Percentiles rank a stretch among this genome's conserved stretches.
phyloP scores from a whole-genome alignment of 1,140 invertebrate genomes.

The Drosophila sp. region DNA sequence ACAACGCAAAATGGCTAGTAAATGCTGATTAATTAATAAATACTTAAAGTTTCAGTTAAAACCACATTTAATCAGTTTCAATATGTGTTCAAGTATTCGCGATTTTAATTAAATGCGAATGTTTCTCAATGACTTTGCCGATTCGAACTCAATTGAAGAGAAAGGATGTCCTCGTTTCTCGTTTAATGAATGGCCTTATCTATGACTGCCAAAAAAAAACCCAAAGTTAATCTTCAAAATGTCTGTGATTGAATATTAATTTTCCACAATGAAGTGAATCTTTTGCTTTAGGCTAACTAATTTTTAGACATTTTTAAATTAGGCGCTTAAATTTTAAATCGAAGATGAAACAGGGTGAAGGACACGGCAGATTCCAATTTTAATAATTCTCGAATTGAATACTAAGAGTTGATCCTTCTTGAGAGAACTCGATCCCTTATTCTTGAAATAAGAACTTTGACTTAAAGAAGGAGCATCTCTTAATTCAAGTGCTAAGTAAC shows the following conservation, averaged over 20 bases:
- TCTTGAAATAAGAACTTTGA: no score
- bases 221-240: neutral
- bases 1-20: neutral
- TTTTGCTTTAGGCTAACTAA: no score
- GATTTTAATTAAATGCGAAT: neutral
- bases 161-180: neutral
- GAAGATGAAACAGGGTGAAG: no score
- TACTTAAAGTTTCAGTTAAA: neutral
- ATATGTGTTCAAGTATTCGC: neutral
- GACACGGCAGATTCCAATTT: no score
- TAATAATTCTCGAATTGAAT: no score
- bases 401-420: no score
- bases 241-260: neutral
- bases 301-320: no score
- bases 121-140: neutral
- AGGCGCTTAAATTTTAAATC: no score
- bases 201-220: neutral
- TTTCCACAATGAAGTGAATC: neutral
- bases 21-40: constrained; percentile 7
- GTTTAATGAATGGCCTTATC: neutral
- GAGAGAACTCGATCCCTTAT: no score
- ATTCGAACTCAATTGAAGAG: neutral
- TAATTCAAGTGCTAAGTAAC: no score
- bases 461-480: no score
- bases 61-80: neutral